Evolutionary conservation across 2,113 vertebrate genomes (phyloP).

Genomic region (Brachyistius frenatus): DNA sequence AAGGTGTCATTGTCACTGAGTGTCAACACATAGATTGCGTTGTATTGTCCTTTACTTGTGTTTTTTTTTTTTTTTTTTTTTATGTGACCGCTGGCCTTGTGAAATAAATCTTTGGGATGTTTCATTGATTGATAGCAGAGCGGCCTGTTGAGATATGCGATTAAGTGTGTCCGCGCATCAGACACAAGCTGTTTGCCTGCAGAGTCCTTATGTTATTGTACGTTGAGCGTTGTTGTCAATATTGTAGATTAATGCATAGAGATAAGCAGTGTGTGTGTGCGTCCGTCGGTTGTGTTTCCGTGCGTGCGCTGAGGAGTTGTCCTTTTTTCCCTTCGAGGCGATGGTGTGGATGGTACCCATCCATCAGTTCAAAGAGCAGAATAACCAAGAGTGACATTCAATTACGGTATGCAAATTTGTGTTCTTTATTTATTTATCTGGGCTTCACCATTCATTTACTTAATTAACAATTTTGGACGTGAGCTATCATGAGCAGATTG

Average conservation of each 20-base stretch:
- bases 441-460: constrained; percentile 76
- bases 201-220: constrained; percentile 13
- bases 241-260: constrained; percentile 48
- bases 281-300: constrained; percentile 31
- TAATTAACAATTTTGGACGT: constrained; percentile 81
- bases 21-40: background rate
- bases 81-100: background rate
- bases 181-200: constrained; percentile 14
- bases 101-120: constrained; percentile 28
- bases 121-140: constrained; percentile 26
- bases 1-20: background rate
- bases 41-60: background rate
- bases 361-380: constrained; percentile 77
- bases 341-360: constrained; percentile 55
- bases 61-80: constrained; percentile 21
- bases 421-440: constrained; percentile 77
- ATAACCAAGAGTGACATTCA: constrained; percentile 82
- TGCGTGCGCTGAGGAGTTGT: constrained; percentile 4
- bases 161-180: constrained; percentile 29
- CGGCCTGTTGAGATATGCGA: constrained; percentile 13
- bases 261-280: constrained; percentile 41
- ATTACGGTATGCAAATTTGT: constrained; percentile 82
- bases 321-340: constrained; percentile 19
- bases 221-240: constrained; percentile 46
- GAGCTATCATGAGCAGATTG: constrained; percentile 77